Percentiles rank a stretch among this genome's conserved stretches.
phyloP scores from a whole-genome alignment of 2,113 vertebrate species.

The Limanda limanda region DNA sequence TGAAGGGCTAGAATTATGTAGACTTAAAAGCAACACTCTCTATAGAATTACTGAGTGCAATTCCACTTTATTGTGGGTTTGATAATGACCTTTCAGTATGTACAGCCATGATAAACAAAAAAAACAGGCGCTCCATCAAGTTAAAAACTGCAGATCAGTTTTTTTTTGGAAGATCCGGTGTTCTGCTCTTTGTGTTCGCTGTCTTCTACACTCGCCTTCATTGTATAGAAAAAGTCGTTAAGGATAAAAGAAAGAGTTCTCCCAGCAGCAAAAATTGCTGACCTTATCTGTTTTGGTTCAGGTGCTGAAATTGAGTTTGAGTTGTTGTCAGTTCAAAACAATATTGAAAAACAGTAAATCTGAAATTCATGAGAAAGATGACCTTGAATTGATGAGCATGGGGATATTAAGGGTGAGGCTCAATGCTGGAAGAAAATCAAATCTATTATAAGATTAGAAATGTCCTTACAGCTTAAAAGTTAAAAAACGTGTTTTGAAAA shows the following conservation, averaged over 20 bases:
- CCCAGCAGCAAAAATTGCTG: conserved; percentile 18
- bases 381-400: conserved; percentile 8
- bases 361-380: conserved; percentile 9
- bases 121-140: neutral
- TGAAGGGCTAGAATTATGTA: too few relatives aligned
- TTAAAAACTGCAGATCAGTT: neutral
- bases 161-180: neutral
- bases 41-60: too few relatives aligned
- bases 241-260: conserved; percentile 9
- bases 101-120: neutral
- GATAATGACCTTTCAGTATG: neutral
- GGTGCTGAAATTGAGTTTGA: conserved; percentile 29
- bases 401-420: neutral
- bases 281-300: conserved; percentile 8
- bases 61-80: too few relatives aligned
- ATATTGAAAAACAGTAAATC: conserved; percentile 23
- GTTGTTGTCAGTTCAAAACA: conserved; percentile 14
- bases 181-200: neutral
- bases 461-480: neutral
- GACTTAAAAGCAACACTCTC: too few relatives aligned
- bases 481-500: neutral
- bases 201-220: conserved; percentile 4
- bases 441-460: neutral
- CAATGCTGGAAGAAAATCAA: neutral
- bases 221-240: neutral